Percentiles rank a stretch among this genome's conserved stretches.
phyloP scores from a whole-genome alignment of 92 coral and sea anemone species.

The Epizoanthus ramosus region DNA sequence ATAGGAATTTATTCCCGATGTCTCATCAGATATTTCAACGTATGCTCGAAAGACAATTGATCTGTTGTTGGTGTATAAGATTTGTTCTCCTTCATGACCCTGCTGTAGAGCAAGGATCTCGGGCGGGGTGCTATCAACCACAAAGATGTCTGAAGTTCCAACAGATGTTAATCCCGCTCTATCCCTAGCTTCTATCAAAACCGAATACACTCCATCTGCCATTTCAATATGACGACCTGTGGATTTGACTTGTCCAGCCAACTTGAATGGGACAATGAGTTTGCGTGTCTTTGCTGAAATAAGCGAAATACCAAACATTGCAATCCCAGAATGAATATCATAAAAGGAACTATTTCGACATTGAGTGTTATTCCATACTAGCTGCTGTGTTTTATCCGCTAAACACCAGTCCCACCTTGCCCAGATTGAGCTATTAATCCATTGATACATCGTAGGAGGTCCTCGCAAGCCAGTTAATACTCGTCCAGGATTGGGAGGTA shows the following conservation, averaged over 20 bases:
- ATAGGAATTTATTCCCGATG: slow-evolving; percentile 52
- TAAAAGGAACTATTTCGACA: slow-evolving; percentile 65
- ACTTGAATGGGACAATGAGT: slow-evolving; percentile 47
- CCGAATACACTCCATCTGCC: slow-evolving; percentile 78
- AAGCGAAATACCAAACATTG: slow-evolving; percentile 73
- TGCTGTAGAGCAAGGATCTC: slow-evolving; percentile 62
- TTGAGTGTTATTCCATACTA: not conserved
- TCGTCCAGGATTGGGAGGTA: slow-evolving; percentile 76
- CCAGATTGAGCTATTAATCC: slow-evolving; percentile 77
- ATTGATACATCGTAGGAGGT: slow-evolving; percentile 72
- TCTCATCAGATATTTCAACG: slow-evolving; percentile 69
- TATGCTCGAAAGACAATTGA: slow-evolving; percentile 55
- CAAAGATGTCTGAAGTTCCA: slow-evolving; percentile 66
- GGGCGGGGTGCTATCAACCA: slow-evolving; percentile 80
- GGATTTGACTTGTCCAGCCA: slow-evolving; percentile 65
- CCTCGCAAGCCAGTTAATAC: slow-evolving; percentile 72
- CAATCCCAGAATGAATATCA: slow-evolving; percentile 84
- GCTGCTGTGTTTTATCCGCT: slow-evolving; percentile 45
- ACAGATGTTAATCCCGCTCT: slow-evolving; percentile 67
- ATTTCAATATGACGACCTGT: slow-evolving; percentile 67
- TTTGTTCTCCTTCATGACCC: slow-evolving; percentile 54
- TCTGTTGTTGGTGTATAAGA: slow-evolving; percentile 37
- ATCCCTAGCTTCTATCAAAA: slow-evolving; percentile 74
- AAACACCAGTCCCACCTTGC: slow-evolving; percentile 92
- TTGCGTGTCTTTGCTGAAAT: slow-evolving; percentile 58